Evolutionary conservation across 2,888 invertebrate species (phyloP).

Genomic region (Panzeria rudis): DNA sequence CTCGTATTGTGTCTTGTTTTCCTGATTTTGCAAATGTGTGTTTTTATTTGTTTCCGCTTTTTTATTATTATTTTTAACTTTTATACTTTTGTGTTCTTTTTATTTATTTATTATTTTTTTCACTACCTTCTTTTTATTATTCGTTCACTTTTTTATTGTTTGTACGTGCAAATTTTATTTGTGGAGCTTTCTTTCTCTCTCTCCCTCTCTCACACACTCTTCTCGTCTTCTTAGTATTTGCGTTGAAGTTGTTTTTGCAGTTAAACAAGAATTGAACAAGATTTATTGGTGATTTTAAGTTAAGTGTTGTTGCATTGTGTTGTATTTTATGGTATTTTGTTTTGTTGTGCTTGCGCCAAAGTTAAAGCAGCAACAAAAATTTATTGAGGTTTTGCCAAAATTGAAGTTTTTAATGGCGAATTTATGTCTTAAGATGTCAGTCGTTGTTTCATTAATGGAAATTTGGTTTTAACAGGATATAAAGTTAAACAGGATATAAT

Average conservation of each 20-base stretch:
- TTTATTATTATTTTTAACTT: slow-evolving; percentile 12
- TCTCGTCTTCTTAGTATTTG: neutral
- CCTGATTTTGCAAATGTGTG: slow-evolving; percentile 11
- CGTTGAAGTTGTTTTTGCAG: slow-evolving; percentile 33
- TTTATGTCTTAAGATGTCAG: slow-evolving; percentile 51
- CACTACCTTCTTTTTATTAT: slow-evolving; percentile 28
- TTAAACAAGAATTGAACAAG: slow-evolving; percentile 64
- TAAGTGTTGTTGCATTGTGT: slow-evolving; percentile 56
- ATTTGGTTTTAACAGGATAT: slow-evolving; percentile 23
- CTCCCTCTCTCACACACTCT: neutral
- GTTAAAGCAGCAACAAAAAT: slow-evolving; percentile 16
- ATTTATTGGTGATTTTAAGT: slow-evolving; percentile 70
- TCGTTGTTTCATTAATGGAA: slow-evolving; percentile 35
- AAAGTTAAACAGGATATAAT: slow-evolving; percentile 8
- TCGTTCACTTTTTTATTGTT: slow-evolving; percentile 57
- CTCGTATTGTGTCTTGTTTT: slow-evolving; percentile 20
- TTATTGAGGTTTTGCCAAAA: slow-evolving; percentile 56
- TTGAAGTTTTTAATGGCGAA: slow-evolving; percentile 44
- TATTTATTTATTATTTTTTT: neutral
- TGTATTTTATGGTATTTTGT: slow-evolving; percentile 26
- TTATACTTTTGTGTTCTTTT: neutral
- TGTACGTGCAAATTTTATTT: slow-evolving; percentile 63
- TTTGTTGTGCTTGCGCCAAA: slow-evolving; percentile 24
- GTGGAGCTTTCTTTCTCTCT: neutral
- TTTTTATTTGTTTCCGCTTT: neutral